Percentiles rank a stretch among this genome's conserved stretches.
Evolutionary conservation across 1,140 invertebrate species (phyloP).

Genomic region (Drosophila dunni): DNA sequence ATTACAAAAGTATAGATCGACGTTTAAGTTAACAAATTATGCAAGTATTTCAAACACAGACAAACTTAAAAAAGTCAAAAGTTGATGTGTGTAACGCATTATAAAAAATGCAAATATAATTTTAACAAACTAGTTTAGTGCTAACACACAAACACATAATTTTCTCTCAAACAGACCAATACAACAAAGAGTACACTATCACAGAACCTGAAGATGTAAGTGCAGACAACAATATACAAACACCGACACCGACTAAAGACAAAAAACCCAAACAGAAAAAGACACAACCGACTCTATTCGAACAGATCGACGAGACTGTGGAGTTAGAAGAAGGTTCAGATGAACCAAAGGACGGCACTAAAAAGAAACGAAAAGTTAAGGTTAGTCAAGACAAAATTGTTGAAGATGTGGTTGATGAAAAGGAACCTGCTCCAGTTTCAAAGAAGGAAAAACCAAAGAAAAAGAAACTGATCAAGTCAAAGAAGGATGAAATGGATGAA

Average conservation of each 20-base stretch:
- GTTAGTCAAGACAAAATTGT: slow-evolving; percentile 42
- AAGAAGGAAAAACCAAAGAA: slow-evolving; percentile 72
- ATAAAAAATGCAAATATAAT: slow-evolving; percentile 79
- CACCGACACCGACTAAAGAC: slow-evolving; percentile 74
- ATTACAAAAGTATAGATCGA: slow-evolving; percentile 39
- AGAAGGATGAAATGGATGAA: slow-evolving; percentile 80
- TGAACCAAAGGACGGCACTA: slow-evolving; percentile 61
- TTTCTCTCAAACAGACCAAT: slow-evolving; percentile 83
- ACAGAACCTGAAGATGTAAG: slow-evolving; percentile 83
- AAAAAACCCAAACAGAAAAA: slow-evolving; percentile 73
- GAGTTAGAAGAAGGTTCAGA: slow-evolving; percentile 61
- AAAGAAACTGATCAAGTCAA: slow-evolving; percentile 69
- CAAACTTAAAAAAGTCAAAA: slow-evolving; percentile 55
- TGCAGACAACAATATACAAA: slow-evolving; percentile 79
- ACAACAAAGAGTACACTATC: slow-evolving; percentile 84
- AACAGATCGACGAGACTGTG: slow-evolving; percentile 65
- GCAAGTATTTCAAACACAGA: slow-evolving; percentile 55
- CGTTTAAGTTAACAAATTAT: slow-evolving; percentile 50
- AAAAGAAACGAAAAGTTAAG: slow-evolving; percentile 67
- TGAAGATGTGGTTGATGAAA: slow-evolving; percentile 48
- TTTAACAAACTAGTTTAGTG: slow-evolving; percentile 75
- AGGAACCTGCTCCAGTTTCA: slow-evolving; percentile 18
- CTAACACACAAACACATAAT: slow-evolving; percentile 82
- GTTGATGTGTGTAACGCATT: slow-evolving; percentile 73
- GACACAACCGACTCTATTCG: slow-evolving; percentile 49